Conservation (phyloP, 2,797 vertebrate genomes). For the Emydoidea blandingii region DNA sequence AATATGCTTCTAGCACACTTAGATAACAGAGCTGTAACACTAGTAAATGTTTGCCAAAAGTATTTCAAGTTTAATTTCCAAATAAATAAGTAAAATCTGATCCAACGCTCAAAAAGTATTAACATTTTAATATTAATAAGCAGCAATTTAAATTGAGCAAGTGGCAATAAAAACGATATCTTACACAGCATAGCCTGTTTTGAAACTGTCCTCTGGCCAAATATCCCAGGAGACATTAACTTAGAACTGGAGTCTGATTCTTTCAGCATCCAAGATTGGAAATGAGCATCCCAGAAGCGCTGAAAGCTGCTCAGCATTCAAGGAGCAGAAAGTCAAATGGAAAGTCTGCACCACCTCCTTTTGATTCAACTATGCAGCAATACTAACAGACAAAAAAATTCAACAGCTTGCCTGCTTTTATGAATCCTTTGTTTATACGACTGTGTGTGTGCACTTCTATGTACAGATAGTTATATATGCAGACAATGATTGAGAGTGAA, state of each 20-base stretch:
- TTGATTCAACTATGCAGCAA: constrained; percentile 21
- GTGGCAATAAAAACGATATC: background rate
- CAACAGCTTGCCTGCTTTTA: constrained; percentile 13
- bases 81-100: background rate
- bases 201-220: background rate
- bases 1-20: background rate
- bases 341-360: background rate
- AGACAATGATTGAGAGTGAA: background rate
- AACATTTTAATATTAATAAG: background rate
- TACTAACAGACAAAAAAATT: background rate
- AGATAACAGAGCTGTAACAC: background rate
- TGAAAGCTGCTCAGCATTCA: constrained; percentile 18
- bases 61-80: constrained; percentile 2
- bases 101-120: background rate
- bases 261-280: background rate
- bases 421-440: constrained; percentile 24
- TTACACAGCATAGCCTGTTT: background rate
- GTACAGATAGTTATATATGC: background rate
- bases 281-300: background rate
- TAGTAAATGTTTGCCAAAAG: constrained; percentile 31
- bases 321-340: constrained; percentile 36
- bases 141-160: constrained; percentile 37
- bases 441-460: fast-evolving
- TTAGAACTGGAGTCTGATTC: background rate
- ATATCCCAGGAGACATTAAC: background rate